These are phyloP conservation scores for Passer montanus DNA, from an alignment of 2,113 vertebrate genomes.

Conservation along the genomic window DNA sequence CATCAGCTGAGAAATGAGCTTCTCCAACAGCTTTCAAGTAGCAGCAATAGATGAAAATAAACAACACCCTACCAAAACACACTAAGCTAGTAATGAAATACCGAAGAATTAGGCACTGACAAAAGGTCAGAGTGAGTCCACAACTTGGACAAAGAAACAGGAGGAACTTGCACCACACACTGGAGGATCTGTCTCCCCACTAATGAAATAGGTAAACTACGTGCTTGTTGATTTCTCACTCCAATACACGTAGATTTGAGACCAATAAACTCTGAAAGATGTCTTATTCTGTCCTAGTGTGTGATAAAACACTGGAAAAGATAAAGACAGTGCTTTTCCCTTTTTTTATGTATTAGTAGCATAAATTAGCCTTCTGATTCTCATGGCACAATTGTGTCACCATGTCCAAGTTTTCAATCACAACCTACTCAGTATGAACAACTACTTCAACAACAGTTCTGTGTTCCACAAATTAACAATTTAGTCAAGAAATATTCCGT, in stretches of 20 bases:
- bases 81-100: background rate
- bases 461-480: background rate
- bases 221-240: background rate
- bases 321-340: background rate
- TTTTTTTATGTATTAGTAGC: background rate
- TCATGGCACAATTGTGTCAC: background rate
- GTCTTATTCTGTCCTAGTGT: background rate
- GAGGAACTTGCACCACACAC: background rate
- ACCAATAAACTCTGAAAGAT: background rate
- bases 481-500: background rate
- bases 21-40: background rate
- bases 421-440: background rate
- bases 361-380: background rate
- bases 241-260: background rate
- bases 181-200: background rate
- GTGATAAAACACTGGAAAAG: background rate
- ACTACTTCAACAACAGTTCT: background rate
- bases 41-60: background rate
- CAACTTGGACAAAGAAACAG: background rate
- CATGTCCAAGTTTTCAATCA: background rate
- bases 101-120: background rate
- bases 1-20: background rate
- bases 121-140: background rate
- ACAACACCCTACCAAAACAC: background rate
- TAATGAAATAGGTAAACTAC: background rate